A percentile compares a stretch with the other conserved stretches of the same genome.
phyloP scores from a whole-genome alignment of 2,888 invertebrate genomes.

The Stramonita haemastoma region DNA sequence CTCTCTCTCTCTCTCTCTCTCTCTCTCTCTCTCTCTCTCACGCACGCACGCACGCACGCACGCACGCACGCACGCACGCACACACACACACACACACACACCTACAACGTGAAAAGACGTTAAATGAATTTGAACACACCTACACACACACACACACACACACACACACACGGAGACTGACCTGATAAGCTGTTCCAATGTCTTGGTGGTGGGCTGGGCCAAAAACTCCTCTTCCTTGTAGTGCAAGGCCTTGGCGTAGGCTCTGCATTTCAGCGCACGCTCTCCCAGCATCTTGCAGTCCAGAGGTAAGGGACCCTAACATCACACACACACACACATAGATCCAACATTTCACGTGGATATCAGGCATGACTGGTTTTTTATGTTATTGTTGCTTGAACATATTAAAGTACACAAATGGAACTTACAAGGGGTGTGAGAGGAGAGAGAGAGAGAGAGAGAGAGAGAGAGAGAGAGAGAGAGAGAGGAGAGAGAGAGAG shows the following conservation, averaged over 20 bases:
- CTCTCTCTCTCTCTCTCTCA: too few species aligned
- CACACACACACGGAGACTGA: conserved; percentile 45
- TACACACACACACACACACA: not conserved
- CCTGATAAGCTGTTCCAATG: conserved; percentile 92
- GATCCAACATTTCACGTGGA: too few species aligned
- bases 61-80: too few species aligned
- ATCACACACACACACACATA: not conserved
- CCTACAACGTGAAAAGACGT: too few species aligned
- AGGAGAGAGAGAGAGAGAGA: not conserved
- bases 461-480: not conserved
- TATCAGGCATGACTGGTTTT: too few species aligned
- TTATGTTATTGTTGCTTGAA: too few species aligned
- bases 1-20: too few species aligned
- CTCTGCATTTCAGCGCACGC: conserved; percentile 94
- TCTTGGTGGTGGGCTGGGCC: conserved; percentile 83
- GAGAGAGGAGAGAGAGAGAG: not conserved
- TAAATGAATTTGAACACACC: not conserved
- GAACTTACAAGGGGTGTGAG: too few species aligned
- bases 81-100: not conserved
- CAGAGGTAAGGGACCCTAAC: conserved; percentile 91
- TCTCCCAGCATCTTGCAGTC: conserved; percentile 92
- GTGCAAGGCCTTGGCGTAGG: conserved; percentile 89
- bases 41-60: too few species aligned
- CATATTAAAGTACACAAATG: too few species aligned
- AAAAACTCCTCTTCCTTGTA: conserved; percentile 97